phyloP scores from a whole-genome alignment of 1,140 invertebrate genomes.

The Cecropterus lyciades region DNA sequence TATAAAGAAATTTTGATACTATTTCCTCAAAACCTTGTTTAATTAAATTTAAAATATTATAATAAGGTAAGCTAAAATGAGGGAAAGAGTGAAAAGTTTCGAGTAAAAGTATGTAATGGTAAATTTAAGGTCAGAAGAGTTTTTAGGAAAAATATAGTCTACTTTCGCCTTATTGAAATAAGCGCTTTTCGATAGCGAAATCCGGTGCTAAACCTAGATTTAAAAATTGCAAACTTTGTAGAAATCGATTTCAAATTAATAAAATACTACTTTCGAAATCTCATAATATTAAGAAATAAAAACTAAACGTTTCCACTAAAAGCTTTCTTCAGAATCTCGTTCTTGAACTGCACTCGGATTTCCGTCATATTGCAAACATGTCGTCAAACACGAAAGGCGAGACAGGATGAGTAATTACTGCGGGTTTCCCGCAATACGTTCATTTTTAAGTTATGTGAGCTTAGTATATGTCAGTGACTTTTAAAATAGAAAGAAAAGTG shows the following conservation, averaged over 20 bases:
- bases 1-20: too few species aligned
- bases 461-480: background rate
- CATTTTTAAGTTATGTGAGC: slow-evolving; percentile 11
- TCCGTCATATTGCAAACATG: slow-evolving; percentile 16
- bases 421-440: background rate
- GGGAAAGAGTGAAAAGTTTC: too few species aligned
- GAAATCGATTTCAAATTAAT: background rate
- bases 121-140: too few species aligned
- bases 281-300: background rate
- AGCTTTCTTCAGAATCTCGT: slow-evolving; percentile 7
- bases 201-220: too few species aligned
- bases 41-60: too few species aligned
- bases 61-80: too few species aligned
- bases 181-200: background rate
- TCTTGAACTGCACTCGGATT: slow-evolving; percentile 8
- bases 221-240: background rate
- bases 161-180: background rate
- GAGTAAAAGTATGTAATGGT: too few species aligned
- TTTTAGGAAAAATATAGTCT: too few species aligned
- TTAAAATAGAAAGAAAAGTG: background rate
- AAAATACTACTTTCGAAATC: background rate
- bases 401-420: slow-evolving; percentile 15
- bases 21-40: too few species aligned
- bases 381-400: slow-evolving; percentile 8
- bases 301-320: background rate